Evolutionary conservation across 2,888 invertebrate species (phyloP).

Genomic region (Coelogynopora nodosa): DNA sequence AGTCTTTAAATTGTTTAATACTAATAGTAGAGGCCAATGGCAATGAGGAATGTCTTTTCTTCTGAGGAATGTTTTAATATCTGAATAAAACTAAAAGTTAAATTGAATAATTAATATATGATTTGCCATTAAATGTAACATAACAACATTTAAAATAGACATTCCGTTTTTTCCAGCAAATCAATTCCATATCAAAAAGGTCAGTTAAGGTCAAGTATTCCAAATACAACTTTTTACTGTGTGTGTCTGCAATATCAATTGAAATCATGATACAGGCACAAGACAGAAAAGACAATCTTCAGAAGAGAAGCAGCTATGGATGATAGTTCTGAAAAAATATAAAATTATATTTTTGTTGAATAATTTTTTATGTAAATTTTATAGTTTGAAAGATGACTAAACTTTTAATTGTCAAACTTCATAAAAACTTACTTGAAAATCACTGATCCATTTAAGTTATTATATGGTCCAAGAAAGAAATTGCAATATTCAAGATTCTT

Average conservation of each 20-base stretch:
- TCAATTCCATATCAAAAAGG: background rate
- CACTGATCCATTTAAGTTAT: background rate
- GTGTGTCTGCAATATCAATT: background rate
- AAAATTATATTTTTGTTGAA: background rate
- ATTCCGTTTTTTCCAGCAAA: background rate
- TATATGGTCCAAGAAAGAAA: background rate
- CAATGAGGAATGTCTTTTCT: background rate
- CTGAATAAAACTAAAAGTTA: background rate
- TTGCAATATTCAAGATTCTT: background rate
- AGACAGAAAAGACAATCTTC: background rate
- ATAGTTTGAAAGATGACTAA: background rate
- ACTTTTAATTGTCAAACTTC: background rate
- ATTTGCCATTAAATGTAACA: too few species aligned
- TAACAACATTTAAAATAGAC: background rate
- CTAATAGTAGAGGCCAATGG: background rate
- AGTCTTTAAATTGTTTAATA: too few species aligned
- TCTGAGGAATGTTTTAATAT: background rate
- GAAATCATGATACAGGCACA: background rate
- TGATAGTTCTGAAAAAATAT: background rate
- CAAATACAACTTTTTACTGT: background rate
- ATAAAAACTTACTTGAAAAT: background rate
- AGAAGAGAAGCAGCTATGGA: background rate
- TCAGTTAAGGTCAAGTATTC: background rate
- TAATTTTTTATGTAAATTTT: background rate
- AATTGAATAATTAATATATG: background rate